Base-by-base conservation (phyloP, 2,113 vertebrate species). In the Triplophysa siluroides region DNA sequence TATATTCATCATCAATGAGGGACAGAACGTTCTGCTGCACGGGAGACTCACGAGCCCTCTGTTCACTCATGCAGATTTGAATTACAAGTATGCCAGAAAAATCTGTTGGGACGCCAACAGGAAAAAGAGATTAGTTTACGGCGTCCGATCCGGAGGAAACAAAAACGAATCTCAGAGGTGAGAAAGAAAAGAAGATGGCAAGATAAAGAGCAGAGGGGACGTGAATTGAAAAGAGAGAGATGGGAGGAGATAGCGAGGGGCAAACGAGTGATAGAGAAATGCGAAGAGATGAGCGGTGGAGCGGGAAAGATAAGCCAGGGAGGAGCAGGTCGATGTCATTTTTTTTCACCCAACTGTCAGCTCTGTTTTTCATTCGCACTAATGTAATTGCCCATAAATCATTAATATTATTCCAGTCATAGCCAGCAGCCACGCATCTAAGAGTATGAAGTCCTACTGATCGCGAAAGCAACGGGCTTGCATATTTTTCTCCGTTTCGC, bases 341-440 rank as follows among this genome's bases (percentile, higher is more conserved):
- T 74, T 62, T 29, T 41, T 67, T 18, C 43, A 41, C 61, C 41
- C 38, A 65, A 78, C 69, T 76, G 26, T 23, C 23, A 71, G 63
- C 81, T 80, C 79, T 43, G 64, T 56, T 78, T 78, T 77, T 79
- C 78, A 47, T 79, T 89, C 83, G 84, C 81, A 45, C 78, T 76
- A 26, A 80, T 79, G 85, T 87, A 90, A 92, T 89, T 88, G 87
- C 70, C 87, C 85, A 90, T 90, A 88, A 91, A 91, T 88, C 87
- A 90, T 89, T 88, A 66, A 90, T 88, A 87, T 90, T 84, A 89
- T 88, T 85, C 76, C 83, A 83, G 85, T 78, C 78, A 83, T 47
- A 81, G 84, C 84, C 84, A 84, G 84, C 78, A 87, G 86, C 78
- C 52, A 62, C 77, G 80, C 70, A 63, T 64, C 23, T 79, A 67